These are phyloP conservation scores for Drosophila leontia DNA, from an alignment of 1,140 invertebrate genomes.

Conservation along the genomic window DNA sequence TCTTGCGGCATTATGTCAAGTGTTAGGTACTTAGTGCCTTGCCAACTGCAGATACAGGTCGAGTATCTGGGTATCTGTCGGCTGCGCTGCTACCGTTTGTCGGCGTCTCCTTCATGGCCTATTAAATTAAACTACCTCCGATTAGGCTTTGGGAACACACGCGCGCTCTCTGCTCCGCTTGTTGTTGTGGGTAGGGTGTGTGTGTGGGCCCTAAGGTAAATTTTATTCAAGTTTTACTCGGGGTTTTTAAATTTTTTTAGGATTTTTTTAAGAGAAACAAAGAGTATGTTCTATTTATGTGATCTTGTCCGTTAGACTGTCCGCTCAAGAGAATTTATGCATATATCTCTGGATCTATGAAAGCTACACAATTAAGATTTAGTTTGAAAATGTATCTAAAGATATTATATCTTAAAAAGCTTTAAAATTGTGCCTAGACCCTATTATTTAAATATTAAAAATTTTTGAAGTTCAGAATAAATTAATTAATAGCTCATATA, in stretches of 20 bases:
- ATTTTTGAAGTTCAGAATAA: neutral
- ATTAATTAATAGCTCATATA: no score
- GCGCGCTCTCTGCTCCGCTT: conserved; percentile 2
- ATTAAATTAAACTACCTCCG: conserved; percentile 66
- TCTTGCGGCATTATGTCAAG: conserved; percentile 75
- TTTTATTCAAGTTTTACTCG: conserved; percentile 8
- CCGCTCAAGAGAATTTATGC: neutral
- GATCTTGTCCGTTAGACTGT: neutral
- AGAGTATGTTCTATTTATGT: neutral
- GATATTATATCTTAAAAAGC: neutral
- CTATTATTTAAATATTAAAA: neutral
- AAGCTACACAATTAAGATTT: neutral
- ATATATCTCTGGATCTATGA: neutral
- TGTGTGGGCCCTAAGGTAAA: conserved; percentile 25
- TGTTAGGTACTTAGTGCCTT: conserved; percentile 81
- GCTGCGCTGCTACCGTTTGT: conserved; percentile 49
- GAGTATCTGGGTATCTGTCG: conserved; percentile 26
- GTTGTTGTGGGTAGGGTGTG: neutral
- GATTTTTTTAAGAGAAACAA: neutral
- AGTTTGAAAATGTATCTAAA: neutral
- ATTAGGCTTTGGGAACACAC: conserved; percentile 55
- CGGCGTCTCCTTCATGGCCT: conserved; percentile 45
- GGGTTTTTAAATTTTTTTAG: neutral
- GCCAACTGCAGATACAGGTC: conserved; percentile 35
- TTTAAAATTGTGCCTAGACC: neutral